phyloP scores from a whole-genome alignment of 2,888 invertebrate genomes.

The Ornithoptera priamus region DNA sequence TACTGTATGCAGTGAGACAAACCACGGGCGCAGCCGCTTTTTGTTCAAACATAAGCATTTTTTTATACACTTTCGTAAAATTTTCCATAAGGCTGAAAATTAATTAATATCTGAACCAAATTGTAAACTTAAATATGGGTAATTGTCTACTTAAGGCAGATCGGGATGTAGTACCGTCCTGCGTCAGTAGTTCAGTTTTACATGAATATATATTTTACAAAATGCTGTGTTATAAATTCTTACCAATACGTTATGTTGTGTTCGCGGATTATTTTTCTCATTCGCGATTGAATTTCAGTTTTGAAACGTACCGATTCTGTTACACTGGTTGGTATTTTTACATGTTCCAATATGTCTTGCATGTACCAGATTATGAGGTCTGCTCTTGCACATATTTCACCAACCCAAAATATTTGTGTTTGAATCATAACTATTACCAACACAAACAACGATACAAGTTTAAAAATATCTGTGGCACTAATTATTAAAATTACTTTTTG shows the following conservation, averaged over 20 bases:
- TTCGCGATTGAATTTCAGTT: slow-evolving; percentile 43
- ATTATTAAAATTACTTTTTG: neutral
- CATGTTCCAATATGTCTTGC: slow-evolving; percentile 51
- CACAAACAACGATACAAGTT: neutral
- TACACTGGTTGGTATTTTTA: slow-evolving; percentile 42
- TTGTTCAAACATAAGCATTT: slow-evolving; percentile 58
- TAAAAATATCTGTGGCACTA: too few species aligned
- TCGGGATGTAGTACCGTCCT: too few species aligned
- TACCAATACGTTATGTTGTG: slow-evolving; percentile 58
- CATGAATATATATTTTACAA: neutral
- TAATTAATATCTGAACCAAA: neutral
- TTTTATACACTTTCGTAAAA: slow-evolving; percentile 52
- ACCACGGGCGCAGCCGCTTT: slow-evolving; percentile 45
- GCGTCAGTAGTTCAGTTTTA: neutral
- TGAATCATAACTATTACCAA: slow-evolving; percentile 51
- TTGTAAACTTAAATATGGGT: neutral
- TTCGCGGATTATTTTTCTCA: slow-evolving; percentile 50
- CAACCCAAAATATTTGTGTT: slow-evolving; percentile 60
- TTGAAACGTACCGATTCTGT: slow-evolving; percentile 39
- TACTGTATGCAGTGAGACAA: slow-evolving; percentile 53
- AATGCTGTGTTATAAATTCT: slow-evolving; percentile 5
- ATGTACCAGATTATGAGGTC: slow-evolving; percentile 58
- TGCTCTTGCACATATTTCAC: slow-evolving; percentile 55
- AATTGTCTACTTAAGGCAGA: neutral
- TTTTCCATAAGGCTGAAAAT: slow-evolving; percentile 49